Conservation (phyloP, 37 sponge, comb jelly and placozoan genomes). For the Diacarnus erythraeanus region DNA sequence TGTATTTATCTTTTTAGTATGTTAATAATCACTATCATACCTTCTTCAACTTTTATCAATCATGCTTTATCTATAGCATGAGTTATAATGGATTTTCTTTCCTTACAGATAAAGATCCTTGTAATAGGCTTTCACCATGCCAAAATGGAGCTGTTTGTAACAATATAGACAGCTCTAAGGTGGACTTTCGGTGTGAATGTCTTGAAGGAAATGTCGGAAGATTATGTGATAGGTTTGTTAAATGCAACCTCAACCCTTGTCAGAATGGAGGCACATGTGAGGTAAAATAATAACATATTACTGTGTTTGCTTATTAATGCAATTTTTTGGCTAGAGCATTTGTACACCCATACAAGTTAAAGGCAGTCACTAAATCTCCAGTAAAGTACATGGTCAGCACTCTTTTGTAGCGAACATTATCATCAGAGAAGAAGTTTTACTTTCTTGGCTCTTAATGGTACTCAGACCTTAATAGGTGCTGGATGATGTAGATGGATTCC, state of each 20-base stretch:
- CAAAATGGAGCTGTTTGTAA: slow-evolving; percentile 42
- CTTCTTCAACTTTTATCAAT: too few relatives aligned
- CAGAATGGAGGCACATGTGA: slow-evolving; percentile 65
- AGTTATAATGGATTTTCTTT: neutral
- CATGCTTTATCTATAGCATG: too few relatives aligned
- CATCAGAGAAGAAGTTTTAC: too few relatives aligned
- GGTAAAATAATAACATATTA: neutral
- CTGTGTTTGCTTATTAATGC: too few relatives aligned
- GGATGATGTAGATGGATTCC: neutral
- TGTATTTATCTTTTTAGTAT: too few relatives aligned
- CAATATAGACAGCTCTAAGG: neutral
- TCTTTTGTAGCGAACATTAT: too few relatives aligned
- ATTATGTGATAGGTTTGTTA: slow-evolving; percentile 44
- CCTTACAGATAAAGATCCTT: neutral
- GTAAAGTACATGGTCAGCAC: too few relatives aligned
- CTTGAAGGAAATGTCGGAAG: slow-evolving; percentile 44
- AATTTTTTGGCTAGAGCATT: too few relatives aligned
- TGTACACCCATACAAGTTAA: too few relatives aligned
- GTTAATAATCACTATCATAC: neutral
- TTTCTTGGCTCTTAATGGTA: neutral
- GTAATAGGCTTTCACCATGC: slow-evolving; percentile 23
- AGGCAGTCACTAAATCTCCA: too few relatives aligned
- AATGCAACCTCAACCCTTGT: slow-evolving; percentile 51
- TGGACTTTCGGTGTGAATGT: slow-evolving; percentile 54
- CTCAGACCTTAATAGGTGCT: too few relatives aligned